Evolutionary conservation across 2,797 vertebrate genomes (phyloP).

Genomic region (Austrolebias charrua): DNA sequence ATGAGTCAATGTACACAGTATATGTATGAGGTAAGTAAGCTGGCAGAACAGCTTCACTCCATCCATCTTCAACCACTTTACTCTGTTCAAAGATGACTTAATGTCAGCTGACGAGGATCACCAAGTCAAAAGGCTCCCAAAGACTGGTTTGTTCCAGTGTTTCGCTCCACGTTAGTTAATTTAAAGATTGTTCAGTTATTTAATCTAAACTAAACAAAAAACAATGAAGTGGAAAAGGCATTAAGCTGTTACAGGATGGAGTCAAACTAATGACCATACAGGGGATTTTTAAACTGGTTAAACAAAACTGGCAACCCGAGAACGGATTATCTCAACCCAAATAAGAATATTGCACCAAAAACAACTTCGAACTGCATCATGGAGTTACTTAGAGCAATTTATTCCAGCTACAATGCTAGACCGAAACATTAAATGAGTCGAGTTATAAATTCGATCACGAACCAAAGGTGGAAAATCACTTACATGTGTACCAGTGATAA

Average conservation of each 20-base stretch:
- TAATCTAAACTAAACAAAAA: background rate
- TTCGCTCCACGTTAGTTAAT: too few species aligned
- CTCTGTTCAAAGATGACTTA: background rate
- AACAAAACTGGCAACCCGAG: background rate
- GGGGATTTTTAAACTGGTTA: too few species aligned
- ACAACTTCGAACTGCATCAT: background rate
- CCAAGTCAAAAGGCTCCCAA: too few species aligned
- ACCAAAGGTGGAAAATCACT: constrained; percentile 10
- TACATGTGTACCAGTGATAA: constrained; percentile 9
- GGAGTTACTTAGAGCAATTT: background rate
- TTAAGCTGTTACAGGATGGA: background rate
- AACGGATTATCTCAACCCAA: background rate
- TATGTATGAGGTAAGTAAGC: too few species aligned
- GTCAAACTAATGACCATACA: background rate
- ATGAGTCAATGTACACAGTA: too few species aligned
- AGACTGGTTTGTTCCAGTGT: too few species aligned
- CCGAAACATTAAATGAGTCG: background rate
- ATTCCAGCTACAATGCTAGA: background rate
- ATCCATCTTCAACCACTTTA: background rate
- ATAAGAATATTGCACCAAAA: background rate
- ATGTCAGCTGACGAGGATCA: too few species aligned
- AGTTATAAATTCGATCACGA: constrained; percentile 1
- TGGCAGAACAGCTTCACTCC: constrained; percentile 19
- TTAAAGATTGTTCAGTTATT: too few species aligned
- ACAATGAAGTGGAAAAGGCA: background rate